Conservation (phyloP, 2,113 vertebrate species). For the Fulmarus glacialis region DNA sequence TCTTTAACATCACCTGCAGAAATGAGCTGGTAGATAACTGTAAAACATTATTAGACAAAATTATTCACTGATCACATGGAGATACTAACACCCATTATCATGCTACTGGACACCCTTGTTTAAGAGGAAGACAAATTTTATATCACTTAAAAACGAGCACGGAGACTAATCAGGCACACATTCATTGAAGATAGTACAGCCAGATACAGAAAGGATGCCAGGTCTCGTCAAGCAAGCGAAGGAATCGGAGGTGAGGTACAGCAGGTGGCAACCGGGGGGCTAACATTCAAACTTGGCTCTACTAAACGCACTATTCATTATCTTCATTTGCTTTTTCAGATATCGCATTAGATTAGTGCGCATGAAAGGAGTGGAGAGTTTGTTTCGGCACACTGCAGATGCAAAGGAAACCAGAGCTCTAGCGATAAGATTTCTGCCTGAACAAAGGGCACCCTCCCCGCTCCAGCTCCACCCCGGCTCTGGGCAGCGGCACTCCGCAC, state of each 20-base stretch:
- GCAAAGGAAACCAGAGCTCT: not conserved
- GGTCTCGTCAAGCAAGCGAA: not conserved
- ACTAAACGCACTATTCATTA: too few relatives aligned
- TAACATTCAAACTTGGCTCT: not conserved
- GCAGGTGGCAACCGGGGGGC: not conserved
- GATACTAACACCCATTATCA: not conserved
- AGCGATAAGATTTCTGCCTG: not conserved
- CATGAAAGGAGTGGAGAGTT: not conserved
- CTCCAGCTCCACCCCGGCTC: not conserved
- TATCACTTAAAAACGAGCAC: not conserved
- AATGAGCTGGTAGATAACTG: not conserved
- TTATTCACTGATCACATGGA: not conserved
- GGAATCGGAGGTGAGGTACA: not conserved
- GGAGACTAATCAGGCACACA: not conserved
- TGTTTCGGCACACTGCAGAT: not conserved
- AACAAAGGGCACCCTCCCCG: not conserved
- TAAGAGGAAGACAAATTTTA: not conserved
- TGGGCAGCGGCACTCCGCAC: not conserved
- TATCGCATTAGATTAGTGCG: fast-evolving
- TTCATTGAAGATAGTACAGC: fast-evolving
- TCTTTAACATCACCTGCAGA: not conserved
- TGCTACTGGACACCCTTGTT: not conserved
- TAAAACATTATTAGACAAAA: not conserved
- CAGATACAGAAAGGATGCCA: not conserved
- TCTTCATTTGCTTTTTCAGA: not conserved